Conservation (phyloP, 1,140 invertebrate genomes). For the Berghia stephanieae region DNA sequence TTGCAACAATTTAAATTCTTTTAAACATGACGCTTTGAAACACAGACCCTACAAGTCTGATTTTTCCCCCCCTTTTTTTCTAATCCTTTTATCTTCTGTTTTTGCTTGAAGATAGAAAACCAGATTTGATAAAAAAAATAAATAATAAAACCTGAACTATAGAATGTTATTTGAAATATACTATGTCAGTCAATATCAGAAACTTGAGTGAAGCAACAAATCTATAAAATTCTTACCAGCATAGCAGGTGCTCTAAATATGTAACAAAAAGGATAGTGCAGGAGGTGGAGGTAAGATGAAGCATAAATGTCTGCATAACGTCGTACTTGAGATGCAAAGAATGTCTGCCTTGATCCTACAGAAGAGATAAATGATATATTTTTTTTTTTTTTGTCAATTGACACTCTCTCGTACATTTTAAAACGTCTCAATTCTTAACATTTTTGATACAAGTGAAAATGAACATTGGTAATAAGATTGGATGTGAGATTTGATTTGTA, state of each 20-base stretch:
- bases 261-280: constrained; percentile 99
- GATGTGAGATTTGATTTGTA: too few species aligned
- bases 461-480: too few species aligned
- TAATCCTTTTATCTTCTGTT: not conserved
- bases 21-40: too few species aligned
- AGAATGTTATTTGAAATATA: not conserved
- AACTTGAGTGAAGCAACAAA: not conserved
- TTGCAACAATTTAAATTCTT: too few species aligned
- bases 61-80: not conserved
- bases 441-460: too few species aligned
- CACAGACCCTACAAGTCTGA: not conserved
- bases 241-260: constrained; percentile 69
- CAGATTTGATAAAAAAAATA: not conserved
- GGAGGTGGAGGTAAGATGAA: constrained; percentile 92
- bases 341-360: constrained; percentile 94
- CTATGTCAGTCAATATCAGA: not conserved
- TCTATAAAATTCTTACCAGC: constrained; percentile 54
- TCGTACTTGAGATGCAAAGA: constrained; percentile 90
- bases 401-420: too few species aligned
- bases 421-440: too few species aligned
- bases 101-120: not conserved
- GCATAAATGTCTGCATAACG: constrained; percentile 98
- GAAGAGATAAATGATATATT: too few species aligned
- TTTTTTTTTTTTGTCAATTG: too few species aligned
- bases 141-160: not conserved